Base-by-base conservation (phyloP, 2,888 invertebrate species). In the Caenorhabditis sp. region DNA sequence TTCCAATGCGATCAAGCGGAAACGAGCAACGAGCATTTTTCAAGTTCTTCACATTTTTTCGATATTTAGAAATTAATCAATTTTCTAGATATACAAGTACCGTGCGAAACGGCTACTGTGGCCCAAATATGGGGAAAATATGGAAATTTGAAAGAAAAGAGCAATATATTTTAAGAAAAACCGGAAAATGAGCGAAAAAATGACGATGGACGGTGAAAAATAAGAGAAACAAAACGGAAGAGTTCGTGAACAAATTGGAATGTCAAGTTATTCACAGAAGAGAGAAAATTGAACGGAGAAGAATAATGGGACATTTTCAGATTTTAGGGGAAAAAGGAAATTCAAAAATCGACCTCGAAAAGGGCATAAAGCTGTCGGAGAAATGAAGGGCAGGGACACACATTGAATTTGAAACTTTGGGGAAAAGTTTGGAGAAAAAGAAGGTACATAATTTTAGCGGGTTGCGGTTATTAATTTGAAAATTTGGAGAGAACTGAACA, bases 261-360 rank as follows among this genome's bases (percentile, higher is more conserved):
- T 76, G 76, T 67, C 76, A 76, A 76, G 44, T 61, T 67, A 76
- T 76, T 76, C 76, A 76, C 76, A 76, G 67, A 53, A 65, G 22
- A 26, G 11, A 6, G 20, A 18, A 37, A 24, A 26, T 6, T 2
- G 40, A 40, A 47, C 2, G 24, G 13, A 26, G 32, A 15, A 13
- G 2, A 9, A 26, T 13, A 18, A 50, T 13, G n/a, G 61, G 28
- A 26, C n/a, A 22, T 44, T 37, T 58, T n/a, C n/a, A n/a, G n/a
- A n/a, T n/a, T n/a, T n/a, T n/a, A n/a, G n/a, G n/a, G n/a, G 26
- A 15, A 40, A 24, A 40, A 9, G 1, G 13, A 37, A 58, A 9
- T 32, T 32, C 32, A 32, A 32, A 32, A n/a, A n/a, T n/a, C n/a
- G n/a, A n/a, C n/a, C n/a, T n/a, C n/a, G n/a, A n/a, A n/a, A n/a